Conservation (phyloP, 1,140 invertebrate genomes). For the Drosophila murphyi region DNA sequence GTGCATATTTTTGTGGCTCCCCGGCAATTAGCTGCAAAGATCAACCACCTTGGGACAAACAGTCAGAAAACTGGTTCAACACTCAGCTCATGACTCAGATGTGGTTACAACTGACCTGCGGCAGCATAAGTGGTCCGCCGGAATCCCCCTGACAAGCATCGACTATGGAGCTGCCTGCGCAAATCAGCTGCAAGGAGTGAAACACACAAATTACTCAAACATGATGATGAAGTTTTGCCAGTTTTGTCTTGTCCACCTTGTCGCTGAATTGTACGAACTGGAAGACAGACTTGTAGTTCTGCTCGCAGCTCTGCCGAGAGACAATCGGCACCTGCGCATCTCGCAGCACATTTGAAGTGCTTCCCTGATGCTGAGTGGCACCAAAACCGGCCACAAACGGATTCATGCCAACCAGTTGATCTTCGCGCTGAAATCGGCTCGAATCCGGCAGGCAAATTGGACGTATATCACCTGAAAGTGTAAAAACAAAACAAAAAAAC, state of each 20-base stretch:
- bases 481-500: background rate
- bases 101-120: slow-evolving; percentile 71
- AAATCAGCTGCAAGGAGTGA: slow-evolving; percentile 69
- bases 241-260: slow-evolving; percentile 54
- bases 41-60: slow-evolving; percentile 54
- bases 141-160: slow-evolving; percentile 95
- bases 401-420: slow-evolving; percentile 84
- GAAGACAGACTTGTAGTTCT: slow-evolving; percentile 87
- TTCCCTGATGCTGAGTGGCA: slow-evolving; percentile 85
- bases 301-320: slow-evolving; percentile 87
- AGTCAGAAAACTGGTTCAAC: slow-evolving; percentile 52
- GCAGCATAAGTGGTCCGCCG: slow-evolving; percentile 90
- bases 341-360: slow-evolving; percentile 87
- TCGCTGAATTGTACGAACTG: slow-evolving; percentile 74
- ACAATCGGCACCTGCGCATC: slow-evolving; percentile 90
- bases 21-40: slow-evolving; percentile 29
- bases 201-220: background rate
- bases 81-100: slow-evolving; percentile 35
- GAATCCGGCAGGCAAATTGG: slow-evolving; percentile 90
- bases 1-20: slow-evolving; percentile 15
- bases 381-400: slow-evolving; percentile 87
- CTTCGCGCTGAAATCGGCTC: slow-evolving; percentile 82
- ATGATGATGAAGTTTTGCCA: background rate
- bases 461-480: slow-evolving; percentile 86
- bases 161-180: slow-evolving; percentile 86